phyloP scores from a whole-genome alignment of 2,113 vertebrate genomes.

The Sorex araneus region DNA sequence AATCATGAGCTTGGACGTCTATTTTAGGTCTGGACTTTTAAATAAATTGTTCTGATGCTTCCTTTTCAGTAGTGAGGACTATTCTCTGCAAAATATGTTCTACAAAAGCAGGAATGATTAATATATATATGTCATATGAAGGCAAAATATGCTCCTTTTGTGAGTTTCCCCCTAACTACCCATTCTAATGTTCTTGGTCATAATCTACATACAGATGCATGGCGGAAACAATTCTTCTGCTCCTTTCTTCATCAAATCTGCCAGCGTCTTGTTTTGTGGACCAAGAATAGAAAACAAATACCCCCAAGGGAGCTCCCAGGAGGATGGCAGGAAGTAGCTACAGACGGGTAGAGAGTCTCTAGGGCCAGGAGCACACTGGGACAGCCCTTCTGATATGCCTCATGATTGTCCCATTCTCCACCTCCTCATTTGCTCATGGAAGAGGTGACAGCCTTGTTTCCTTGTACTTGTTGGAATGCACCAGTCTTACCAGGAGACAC shows the following conservation, averaged over 20 bases:
- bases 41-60: not conserved
- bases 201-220: not conserved
- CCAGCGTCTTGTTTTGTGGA: not conserved
- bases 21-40: not conserved
- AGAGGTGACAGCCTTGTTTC: not conserved
- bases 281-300: constrained; percentile 12
- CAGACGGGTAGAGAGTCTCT: not conserved
- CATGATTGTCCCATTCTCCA: fast-evolving
- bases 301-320: not conserved
- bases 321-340: not conserved
- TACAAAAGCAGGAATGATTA: not conserved
- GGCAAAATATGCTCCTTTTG: not conserved
- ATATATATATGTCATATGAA: not conserved
- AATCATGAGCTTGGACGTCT: not conserved
- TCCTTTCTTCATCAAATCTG: not conserved
- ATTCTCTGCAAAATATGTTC: not conserved
- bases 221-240: constrained; percentile 1
- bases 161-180: not conserved
- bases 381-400: fast-evolving
- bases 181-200: not conserved
- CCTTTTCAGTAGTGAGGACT: not conserved
- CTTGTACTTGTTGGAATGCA: not conserved
- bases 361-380: not conserved
- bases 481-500: not conserved
- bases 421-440: fast-evolving